A percentile compares a stretch with the other conserved stretches of the same genome.
phyloP scores from a whole-genome alignment of 2,888 invertebrate genomes.

The Drosophila austrosaltans region DNA sequence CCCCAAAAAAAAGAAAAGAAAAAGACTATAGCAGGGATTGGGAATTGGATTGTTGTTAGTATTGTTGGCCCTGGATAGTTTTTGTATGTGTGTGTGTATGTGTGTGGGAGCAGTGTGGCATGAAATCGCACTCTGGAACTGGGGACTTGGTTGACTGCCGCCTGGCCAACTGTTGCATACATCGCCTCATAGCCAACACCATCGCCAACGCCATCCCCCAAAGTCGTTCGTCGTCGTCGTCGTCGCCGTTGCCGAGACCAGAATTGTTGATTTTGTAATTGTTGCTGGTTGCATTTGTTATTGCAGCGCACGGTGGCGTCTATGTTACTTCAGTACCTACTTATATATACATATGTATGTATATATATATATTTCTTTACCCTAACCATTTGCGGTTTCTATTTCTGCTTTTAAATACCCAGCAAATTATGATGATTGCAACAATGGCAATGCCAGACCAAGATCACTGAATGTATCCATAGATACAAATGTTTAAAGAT shows the following conservation, averaged over 20 bases:
- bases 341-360: too few species aligned
- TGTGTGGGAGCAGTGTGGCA: conserved; percentile 45
- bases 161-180: conserved; percentile 54
- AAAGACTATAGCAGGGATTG: conserved; percentile 26
- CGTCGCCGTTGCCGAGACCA: conserved; percentile 54
- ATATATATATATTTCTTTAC: conserved; percentile 8
- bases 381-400: conserved; percentile 13
- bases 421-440: background rate
- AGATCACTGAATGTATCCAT: background rate
- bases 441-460: background rate
- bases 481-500: too few species aligned
- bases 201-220: conserved; percentile 33
- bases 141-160: conserved; percentile 43
- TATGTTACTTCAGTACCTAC: conserved; percentile 34
- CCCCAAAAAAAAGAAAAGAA: conserved; percentile 27
- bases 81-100: conserved; percentile 33
- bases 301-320: conserved; percentile 8
- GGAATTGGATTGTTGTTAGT: conserved; percentile 27
- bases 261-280: conserved; percentile 74
- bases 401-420: conserved; percentile 10
- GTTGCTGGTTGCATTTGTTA: conserved; percentile 63
- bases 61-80: conserved; percentile 23
- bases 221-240: conserved; percentile 26
- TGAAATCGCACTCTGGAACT: conserved; percentile 48
- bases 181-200: conserved; percentile 10